Conservation (phyloP, 2,888 invertebrate genomes). For the Athalia rosae region DNA sequence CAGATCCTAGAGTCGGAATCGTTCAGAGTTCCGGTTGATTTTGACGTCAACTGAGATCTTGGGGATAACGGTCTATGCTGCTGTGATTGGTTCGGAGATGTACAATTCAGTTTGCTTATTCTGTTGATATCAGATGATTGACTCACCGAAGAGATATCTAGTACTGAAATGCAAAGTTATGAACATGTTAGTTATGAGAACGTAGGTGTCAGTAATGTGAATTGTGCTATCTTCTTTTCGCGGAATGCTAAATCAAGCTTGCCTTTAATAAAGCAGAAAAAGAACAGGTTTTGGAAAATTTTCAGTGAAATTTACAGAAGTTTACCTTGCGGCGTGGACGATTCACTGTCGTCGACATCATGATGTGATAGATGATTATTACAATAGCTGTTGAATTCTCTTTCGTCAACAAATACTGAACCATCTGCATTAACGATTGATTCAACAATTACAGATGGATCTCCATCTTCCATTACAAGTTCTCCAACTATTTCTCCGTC, state of each 20-base stretch:
- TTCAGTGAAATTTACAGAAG: neutral
- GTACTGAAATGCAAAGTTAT: slow-evolving; percentile 51
- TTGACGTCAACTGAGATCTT: slow-evolving; percentile 52
- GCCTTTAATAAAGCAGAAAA: no score
- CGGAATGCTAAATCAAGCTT: neutral
- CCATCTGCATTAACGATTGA: slow-evolving; percentile 69
- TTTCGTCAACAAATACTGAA: slow-evolving; percentile 68
- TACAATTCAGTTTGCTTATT: slow-evolving; percentile 52
- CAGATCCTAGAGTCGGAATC: slow-evolving; percentile 64
- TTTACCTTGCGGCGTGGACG: slow-evolving; percentile 61
- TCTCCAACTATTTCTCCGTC: slow-evolving; percentile 68
- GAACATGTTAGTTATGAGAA: neutral
- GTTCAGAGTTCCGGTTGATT: slow-evolving; percentile 55
- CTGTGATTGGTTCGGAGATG: slow-evolving; percentile 53
- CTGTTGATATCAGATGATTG: slow-evolving; percentile 57
- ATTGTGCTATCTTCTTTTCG: neutral
- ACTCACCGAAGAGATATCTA: slow-evolving; percentile 62
- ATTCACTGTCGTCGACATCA: slow-evolving; percentile 60
- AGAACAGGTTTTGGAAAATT: neutral
- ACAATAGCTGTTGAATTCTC: slow-evolving; percentile 67
- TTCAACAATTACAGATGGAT: slow-evolving; percentile 70
- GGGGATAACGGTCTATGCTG: slow-evolving; percentile 53
- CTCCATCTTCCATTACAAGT: slow-evolving; percentile 68
- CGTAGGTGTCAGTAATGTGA: neutral
- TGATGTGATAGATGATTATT: slow-evolving; percentile 61